Evolutionary conservation across 2,113 vertebrate species (phyloP).

Genomic region (Siniperca chuatsi): DNA sequence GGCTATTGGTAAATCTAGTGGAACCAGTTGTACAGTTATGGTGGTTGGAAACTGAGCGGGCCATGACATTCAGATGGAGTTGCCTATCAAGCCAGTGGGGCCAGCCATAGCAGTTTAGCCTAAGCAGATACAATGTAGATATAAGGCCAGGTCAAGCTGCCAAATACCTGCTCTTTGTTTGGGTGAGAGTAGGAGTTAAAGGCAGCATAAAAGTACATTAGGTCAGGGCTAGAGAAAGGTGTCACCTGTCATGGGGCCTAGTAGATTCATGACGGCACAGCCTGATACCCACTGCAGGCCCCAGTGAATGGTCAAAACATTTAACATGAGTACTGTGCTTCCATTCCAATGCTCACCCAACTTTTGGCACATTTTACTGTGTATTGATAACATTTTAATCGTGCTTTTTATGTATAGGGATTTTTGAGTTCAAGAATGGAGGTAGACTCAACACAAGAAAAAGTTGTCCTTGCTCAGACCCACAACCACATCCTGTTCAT

Average conservation of each 20-base stretch:
- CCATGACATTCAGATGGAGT: neutral
- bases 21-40: neutral
- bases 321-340: neutral
- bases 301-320: neutral
- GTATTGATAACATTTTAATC: neutral
- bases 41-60: neutral
- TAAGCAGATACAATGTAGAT: neutral
- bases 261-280: neutral
- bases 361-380: neutral
- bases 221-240: no score
- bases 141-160: neutral
- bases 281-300: neutral
- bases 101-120: neutral
- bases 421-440: conserved; percentile 4
- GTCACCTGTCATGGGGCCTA: neutral
- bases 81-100: neutral
- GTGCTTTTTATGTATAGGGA: neutral
- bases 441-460: neutral
- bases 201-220: neutral
- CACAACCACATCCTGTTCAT: conserved; percentile 8
- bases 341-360: neutral
- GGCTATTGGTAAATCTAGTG: neutral
- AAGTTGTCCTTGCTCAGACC: conserved; percentile 10
- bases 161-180: neutral
- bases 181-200: neutral